phyloP scores from a whole-genome alignment of 2,888 invertebrate species.

The Adineta ricciae region DNA sequence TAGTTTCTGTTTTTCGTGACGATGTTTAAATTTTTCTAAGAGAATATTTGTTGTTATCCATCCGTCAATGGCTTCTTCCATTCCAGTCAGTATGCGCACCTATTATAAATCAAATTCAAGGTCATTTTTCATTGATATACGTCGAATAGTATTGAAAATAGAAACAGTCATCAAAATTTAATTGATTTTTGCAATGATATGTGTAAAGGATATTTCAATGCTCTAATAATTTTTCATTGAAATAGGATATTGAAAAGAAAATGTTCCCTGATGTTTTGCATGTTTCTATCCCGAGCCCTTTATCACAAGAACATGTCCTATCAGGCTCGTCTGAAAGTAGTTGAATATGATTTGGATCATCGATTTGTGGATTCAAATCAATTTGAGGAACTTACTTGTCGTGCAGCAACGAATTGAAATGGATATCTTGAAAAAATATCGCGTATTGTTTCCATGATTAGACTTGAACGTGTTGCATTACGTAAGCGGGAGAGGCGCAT shows the following conservation, averaged over 20 bases:
- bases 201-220: not conserved
- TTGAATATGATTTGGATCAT: too few species aligned
- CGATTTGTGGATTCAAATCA: too few species aligned
- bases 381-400: not conserved
- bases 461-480: not conserved
- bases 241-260: not conserved
- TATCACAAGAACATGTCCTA: not conserved
- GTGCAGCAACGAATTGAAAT: slow-evolving; percentile 4
- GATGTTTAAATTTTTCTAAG: slow-evolving; percentile 19
- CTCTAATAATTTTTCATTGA: not conserved
- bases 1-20: not conserved
- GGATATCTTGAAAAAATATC: not conserved
- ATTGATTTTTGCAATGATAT: not conserved
- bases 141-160: not conserved
- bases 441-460: not conserved
- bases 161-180: too few species aligned
- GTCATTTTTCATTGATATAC: too few species aligned
- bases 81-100: slow-evolving; percentile 3
- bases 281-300: not conserved
- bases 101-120: not conserved
- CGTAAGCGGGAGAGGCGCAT: not conserved
- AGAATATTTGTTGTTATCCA: slow-evolving; percentile 12
- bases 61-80: slow-evolving; percentile 19
- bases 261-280: not conserved
- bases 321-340: not conserved